Evolutionary conservation across 2,113 vertebrate genomes (phyloP), one percentile per base, ranked within the genome.

Genomic region (Protomyctophum bolini): DNA sequence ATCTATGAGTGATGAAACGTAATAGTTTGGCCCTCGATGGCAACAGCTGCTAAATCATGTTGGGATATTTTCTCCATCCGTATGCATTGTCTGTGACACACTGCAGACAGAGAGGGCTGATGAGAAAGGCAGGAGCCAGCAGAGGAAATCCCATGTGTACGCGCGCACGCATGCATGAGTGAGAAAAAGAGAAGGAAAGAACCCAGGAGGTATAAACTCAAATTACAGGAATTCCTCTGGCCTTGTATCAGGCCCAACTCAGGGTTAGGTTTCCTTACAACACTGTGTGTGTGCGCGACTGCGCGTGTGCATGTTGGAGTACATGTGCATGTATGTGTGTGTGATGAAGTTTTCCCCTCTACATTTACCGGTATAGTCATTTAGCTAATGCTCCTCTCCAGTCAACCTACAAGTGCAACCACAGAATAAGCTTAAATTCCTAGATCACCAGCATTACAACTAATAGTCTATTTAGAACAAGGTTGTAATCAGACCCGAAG

Each of bases 221-320:
- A 89, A 84, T 90, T 91, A 88, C 87, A 87, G 90, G 88, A 90
- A 90, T 91, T 89, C 88, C 87, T 89, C 84, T 72, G 80, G 87
- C 79, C 86, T 86, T 86, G 86, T 87, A 86, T 87, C 83, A 83
- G 84, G 81, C 55, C 86, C 84, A 67, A 84, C 54, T 81, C 58
- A 80, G 86, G 88, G 78, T 91, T 84, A 72, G 80, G 89, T 88
- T 90, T 89, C 90, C 90, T 86, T 72, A 76, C 84, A 87, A 87
- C 45, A 84, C 86, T 82, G 79, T 88, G 82, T 72, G 10, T 51
- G 60, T 52, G 62, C 69, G 2, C 7, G 21, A 21, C 21, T 21
- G 57, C 80, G 67, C 72, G 66, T 66, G 64, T 47, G 75, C 52
- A 69, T 76, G n/a, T 51, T 57, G 12, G 67, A 45, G 29, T 46